These are phyloP conservation scores for Probosciger aterrimus DNA, from an alignment of 2,113 vertebrate genomes.

Conservation along the genomic window DNA sequence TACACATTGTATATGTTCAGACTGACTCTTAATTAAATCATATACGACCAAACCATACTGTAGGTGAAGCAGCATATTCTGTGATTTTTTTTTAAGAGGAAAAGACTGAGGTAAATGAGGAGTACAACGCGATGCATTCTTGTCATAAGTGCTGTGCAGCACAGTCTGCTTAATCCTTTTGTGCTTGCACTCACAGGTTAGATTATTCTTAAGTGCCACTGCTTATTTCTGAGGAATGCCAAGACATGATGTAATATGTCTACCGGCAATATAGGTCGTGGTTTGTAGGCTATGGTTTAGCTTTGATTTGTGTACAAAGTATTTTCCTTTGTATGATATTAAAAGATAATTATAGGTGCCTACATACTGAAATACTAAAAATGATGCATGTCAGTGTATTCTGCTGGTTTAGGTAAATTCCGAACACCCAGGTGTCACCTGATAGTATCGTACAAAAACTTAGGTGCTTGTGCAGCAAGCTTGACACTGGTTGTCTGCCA, in stretches of 20 bases:
- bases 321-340: background rate
- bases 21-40: background rate
- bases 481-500: background rate
- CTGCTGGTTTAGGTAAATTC: background rate
- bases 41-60: background rate
- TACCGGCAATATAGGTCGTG: background rate
- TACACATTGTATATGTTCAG: background rate
- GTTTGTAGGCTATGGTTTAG: background rate
- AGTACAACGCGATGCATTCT: background rate
- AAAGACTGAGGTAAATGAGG: background rate
- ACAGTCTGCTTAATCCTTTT: background rate
- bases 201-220: background rate
- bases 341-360: background rate
- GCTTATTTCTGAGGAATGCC: background rate
- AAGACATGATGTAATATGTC: background rate
- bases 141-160: background rate
- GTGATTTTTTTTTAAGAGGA: background rate
- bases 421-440: background rate
- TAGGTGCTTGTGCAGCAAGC: background rate
- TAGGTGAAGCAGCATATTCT: background rate
- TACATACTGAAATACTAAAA: background rate
- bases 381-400: rapidly evolving
- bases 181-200: background rate
- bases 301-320: background rate
- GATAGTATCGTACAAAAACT: background rate